Conservation (phyloP, 2,797 vertebrate species). For the Pseudochromis fuscus region DNA sequence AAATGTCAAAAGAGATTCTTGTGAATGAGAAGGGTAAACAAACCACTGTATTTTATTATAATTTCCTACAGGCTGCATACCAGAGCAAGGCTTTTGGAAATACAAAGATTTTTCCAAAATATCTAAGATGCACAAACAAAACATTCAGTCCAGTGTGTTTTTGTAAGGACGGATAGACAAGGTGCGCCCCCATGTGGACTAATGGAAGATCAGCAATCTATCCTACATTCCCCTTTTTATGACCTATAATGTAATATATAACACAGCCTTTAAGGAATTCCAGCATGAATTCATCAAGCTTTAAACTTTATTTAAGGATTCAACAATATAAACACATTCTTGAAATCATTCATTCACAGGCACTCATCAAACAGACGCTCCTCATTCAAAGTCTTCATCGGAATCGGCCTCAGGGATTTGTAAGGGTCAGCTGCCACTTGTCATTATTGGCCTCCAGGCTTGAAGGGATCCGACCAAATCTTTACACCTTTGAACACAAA, state of each 20-base stretch:
- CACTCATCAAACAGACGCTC: slow-evolving; percentile 41
- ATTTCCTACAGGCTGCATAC: slow-evolving; percentile 68
- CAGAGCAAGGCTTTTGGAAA: slow-evolving; percentile 62
- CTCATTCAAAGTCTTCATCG: slow-evolving; percentile 25
- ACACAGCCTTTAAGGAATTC: neutral
- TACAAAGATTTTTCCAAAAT: slow-evolving; percentile 62
- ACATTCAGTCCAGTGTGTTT: slow-evolving; percentile 21
- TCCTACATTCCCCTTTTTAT: too few species aligned
- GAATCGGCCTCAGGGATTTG: slow-evolving; percentile 15
- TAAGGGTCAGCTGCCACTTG: neutral
- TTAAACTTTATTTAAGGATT: slow-evolving; percentile 65
- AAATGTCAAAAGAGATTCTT: slow-evolving; percentile 63
- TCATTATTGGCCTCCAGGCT: slow-evolving; percentile 74
- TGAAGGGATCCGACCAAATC: slow-evolving; percentile 87
- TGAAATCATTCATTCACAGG: slow-evolving; percentile 44
- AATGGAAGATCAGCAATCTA: neutral
- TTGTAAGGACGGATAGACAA: neutral
- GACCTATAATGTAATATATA: neutral
- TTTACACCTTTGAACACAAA: slow-evolving; percentile 78
- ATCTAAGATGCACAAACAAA: slow-evolving; percentile 62
- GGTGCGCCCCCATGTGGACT: slow-evolving; percentile 65
- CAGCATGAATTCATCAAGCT: slow-evolving; percentile 9
- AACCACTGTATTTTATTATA: slow-evolving; percentile 60
- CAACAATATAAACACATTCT: slow-evolving; percentile 27
- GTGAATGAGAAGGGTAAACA: slow-evolving; percentile 58